Conservation (phyloP, 1,140 invertebrate species). For the Babylonia areolata region DNA sequence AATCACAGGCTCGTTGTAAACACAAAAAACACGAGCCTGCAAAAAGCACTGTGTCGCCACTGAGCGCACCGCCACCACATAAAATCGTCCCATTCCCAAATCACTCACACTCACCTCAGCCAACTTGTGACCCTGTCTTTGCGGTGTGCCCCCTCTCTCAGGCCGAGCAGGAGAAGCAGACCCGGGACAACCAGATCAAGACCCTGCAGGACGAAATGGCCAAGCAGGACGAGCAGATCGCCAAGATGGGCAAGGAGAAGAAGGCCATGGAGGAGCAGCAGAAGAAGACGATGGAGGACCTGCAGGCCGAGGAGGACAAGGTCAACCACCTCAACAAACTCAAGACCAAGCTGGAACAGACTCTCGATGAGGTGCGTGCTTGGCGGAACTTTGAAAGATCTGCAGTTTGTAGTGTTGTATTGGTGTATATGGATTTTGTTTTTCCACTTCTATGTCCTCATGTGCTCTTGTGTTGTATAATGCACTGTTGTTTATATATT, state of each 20-base stretch:
- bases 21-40: too few species aligned
- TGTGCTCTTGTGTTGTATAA: too few species aligned
- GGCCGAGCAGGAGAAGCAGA: slow-evolving; percentile 92
- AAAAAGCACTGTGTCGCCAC: too few species aligned
- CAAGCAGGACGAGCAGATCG: slow-evolving; percentile 99
- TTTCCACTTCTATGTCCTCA: too few species aligned
- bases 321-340: slow-evolving; percentile 99
- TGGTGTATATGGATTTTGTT: too few species aligned
- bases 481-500: too few species aligned
- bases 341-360: slow-evolving; percentile 98
- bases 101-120: too few species aligned
- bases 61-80: too few species aligned
- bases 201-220: slow-evolving; percentile 97
- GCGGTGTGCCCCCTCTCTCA: slow-evolving; percentile 66
- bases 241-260: slow-evolving; percentile 99
- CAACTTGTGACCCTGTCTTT: background rate
- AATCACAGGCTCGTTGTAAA: too few species aligned
- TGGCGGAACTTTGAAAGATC: too few species aligned
- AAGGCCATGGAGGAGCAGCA: slow-evolving; percentile 95
- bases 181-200: slow-evolving; percentile 99
- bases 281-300: slow-evolving; percentile 96
- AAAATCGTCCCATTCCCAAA: too few species aligned
- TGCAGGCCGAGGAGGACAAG: slow-evolving; percentile 98
- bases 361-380: slow-evolving; percentile 87
- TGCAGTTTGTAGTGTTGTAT: too few species aligned